Evolutionary conservation across 2,113 vertebrate genomes (phyloP).

Genomic region (Planiliza haematocheilus): DNA sequence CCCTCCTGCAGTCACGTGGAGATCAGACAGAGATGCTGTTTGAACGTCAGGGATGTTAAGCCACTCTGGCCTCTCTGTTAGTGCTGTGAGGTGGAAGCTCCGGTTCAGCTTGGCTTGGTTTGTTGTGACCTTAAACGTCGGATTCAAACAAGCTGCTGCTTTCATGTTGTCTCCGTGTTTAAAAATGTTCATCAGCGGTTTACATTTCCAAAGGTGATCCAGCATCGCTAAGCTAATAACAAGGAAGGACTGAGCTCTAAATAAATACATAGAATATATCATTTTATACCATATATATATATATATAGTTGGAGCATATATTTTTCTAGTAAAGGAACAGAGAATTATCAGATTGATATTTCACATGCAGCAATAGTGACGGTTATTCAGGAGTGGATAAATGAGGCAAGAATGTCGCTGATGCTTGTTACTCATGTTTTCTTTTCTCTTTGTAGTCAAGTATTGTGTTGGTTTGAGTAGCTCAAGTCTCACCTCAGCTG

Average conservation of each 20-base stretch:
- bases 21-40: conserved; percentile 12
- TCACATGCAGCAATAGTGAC: not conserved
- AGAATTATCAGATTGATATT: not conserved
- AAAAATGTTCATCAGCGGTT: too few relatives aligned
- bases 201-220: conserved; percentile 4
- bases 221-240: conserved; percentile 23
- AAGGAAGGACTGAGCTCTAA: conserved; percentile 5
- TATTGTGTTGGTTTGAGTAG: conserved; percentile 35
- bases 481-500: conserved; percentile 42
- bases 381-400: conserved; percentile 10
- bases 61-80: not conserved
- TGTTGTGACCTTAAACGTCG: conserved; percentile 16
- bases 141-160: conserved; percentile 6
- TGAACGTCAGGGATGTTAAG: not conserved
- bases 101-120: not conserved
- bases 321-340: conserved; percentile 29
- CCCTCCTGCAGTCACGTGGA: conserved; percentile 6
- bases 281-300: conserved; percentile 26
- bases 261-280: not conserved
- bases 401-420: conserved; percentile 39
- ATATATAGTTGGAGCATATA: conserved; percentile 21
- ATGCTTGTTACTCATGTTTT: conserved; percentile 35
- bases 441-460: conserved; percentile 28
- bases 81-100: conserved; percentile 11
- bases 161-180: not conserved